These are phyloP conservation scores for Lobophora halterata DNA, from an alignment of 2,888 invertebrate genomes.

Conservation along the genomic window DNA sequence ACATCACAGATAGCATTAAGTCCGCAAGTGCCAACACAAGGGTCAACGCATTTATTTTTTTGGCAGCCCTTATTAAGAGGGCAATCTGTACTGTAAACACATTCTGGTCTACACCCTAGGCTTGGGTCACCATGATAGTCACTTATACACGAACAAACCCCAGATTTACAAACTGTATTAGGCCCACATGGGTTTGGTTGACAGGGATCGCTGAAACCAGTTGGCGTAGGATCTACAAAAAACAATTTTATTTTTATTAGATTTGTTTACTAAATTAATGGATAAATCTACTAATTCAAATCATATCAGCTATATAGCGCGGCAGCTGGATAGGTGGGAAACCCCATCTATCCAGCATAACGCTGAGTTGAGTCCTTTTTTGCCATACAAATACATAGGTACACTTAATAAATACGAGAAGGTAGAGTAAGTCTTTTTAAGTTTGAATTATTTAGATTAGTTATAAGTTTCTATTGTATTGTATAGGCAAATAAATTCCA, in stretches of 20 bases:
- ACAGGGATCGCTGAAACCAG: conserved; percentile 72
- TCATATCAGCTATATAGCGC: too few relatives aligned
- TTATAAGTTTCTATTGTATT: too few relatives aligned
- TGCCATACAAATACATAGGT: background rate
- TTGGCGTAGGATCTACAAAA: conserved; percentile 40
- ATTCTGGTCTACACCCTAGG: conserved; percentile 85
- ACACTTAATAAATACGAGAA: background rate
- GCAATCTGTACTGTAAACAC: conserved; percentile 85
- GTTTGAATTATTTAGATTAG: too few relatives aligned
- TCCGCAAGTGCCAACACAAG: conserved; percentile 87
- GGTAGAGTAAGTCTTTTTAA: too few relatives aligned
- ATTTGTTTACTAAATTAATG: too few relatives aligned
- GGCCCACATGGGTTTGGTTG: conserved; percentile 84
- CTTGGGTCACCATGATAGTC: conserved; percentile 85
- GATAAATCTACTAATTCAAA: too few relatives aligned
- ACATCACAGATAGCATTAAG: conserved; percentile 85
- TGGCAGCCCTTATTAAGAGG: conserved; percentile 83
- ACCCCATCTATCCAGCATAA: too few relatives aligned
- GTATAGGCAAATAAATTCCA: too few relatives aligned
- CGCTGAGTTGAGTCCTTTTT: too few relatives aligned
- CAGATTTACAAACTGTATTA: conserved; percentile 80
- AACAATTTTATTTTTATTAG: background rate
- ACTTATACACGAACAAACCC: conserved; percentile 80
- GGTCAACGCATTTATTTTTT: conserved; percentile 85
- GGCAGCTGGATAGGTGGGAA: too few relatives aligned